These are phyloP conservation scores for Drosophila anomalata DNA, from an alignment of 2,888 invertebrate species.

Conservation along the genomic window DNA sequence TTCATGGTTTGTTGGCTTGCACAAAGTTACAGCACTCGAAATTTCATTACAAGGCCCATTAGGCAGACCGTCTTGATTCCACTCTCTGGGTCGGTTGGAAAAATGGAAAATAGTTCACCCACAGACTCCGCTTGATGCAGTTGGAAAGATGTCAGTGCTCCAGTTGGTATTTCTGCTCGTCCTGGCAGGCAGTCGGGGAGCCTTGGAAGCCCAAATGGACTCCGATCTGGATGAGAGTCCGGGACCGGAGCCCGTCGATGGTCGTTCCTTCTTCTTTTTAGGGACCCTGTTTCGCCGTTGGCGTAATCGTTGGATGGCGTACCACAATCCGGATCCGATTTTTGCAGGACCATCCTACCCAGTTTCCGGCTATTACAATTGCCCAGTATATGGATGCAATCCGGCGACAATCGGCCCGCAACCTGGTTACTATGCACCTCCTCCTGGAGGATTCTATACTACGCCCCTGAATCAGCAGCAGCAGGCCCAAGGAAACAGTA, in stretches of 20 bases:
- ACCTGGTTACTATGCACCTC: conserved; percentile 51
- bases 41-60: conserved; percentile 67
- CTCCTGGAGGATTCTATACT: conserved; percentile 51
- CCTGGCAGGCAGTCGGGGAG: conserved; percentile 19
- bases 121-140: conserved; percentile 46
- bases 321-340: conserved; percentile 55
- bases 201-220: conserved; percentile 24
- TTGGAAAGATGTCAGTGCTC: conserved; percentile 49
- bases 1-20: conserved; percentile 28
- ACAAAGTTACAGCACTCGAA: conserved; percentile 16
- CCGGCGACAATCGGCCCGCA: conserved; percentile 53
- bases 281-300: conserved; percentile 72
- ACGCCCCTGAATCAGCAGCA: conserved; percentile 49
- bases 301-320: conserved; percentile 73
- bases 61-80: conserved; percentile 24
- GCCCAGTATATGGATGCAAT: conserved; percentile 69
- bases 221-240: conserved; percentile 2
- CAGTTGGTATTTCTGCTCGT: conserved; percentile 46
- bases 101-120: conserved; percentile 40
- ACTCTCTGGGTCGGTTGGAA: not conserved
- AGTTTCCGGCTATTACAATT: conserved; percentile 57
- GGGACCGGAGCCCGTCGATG: conserved; percentile 44
- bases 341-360: conserved; percentile 72
- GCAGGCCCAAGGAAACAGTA: conserved; percentile 73
- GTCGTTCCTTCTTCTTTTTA: conserved; percentile 69